Evolutionary conservation across 2,113 vertebrate species (phyloP).

Genomic region (Brachypteracias leptosomus): DNA sequence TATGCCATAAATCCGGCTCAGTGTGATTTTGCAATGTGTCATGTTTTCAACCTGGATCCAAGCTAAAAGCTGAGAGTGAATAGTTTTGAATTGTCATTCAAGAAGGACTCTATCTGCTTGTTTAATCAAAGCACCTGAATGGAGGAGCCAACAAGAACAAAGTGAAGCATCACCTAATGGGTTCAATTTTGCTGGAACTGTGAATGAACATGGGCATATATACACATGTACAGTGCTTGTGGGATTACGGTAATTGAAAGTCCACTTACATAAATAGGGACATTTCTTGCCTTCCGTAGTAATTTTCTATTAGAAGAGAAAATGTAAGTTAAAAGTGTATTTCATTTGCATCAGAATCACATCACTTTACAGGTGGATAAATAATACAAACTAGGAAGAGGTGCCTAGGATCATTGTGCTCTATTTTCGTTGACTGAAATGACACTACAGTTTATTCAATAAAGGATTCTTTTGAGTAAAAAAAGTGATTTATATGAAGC

Average conservation of each 20-base stretch:
- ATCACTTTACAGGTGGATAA: conserved; percentile 37
- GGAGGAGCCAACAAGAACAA: conserved; percentile 13
- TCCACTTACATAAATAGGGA: conserved; percentile 28
- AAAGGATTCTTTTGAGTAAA: neutral
- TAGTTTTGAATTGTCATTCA: conserved; percentile 26
- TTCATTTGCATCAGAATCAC: conserved; percentile 37
- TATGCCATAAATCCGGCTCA: conserved; percentile 6
- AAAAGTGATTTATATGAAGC: conserved; percentile 13
- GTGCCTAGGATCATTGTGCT: neutral
- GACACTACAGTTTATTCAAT: neutral
- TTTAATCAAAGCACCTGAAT: conserved; percentile 4
- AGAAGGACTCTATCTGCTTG: neutral
- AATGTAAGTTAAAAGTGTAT: conserved; percentile 8
- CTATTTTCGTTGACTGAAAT: conserved; percentile 15
- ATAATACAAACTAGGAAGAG: conserved; percentile 23
- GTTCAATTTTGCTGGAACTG: neutral
- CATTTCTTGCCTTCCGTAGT: conserved; percentile 18
- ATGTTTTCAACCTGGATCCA: conserved; percentile 12
- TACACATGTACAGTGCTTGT: neutral
- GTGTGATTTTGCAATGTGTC: neutral
- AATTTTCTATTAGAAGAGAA: conserved; percentile 43
- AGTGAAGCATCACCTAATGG: neutral
- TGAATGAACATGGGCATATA: neutral
- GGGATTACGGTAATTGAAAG: conserved; percentile 19
- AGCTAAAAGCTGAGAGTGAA: neutral